Evolutionary conservation across 2,797 vertebrate species (phyloP), one percentile per base, ranked within the genome.

Genomic region (Naso thynnoides): DNA sequence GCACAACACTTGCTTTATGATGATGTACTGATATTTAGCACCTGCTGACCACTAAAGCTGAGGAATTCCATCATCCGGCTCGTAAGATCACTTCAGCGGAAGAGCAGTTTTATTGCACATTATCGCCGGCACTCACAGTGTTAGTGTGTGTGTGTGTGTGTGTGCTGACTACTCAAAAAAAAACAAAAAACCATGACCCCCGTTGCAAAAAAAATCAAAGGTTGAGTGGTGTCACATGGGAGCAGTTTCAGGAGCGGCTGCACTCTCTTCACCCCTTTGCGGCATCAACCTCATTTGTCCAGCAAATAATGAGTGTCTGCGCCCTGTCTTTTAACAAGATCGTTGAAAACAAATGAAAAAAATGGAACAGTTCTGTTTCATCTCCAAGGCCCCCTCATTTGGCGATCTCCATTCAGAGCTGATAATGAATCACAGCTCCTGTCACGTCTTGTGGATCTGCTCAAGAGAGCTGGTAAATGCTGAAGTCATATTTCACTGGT

Each of bases 1-100:
- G 54, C 75, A 53, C 61, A 67, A 19, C 49, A n/a, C 11, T 73
- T 23, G 49, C 36, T 56, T 38, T 72, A 63, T 70, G 27, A 75
- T 64, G 3, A 70, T 80, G 18, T 7, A 21, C 8, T 60, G 24
- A 65, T 68, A 68, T 56, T 74, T 45, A 69, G 54, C n/a, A 57
- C 26, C n/a, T 5, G 45, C 0, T 71, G 67, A 78, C 19, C 50
- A 39, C 61, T 49, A 38, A 55, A 44, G 16, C 48, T 62, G 55
- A 68, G 39, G 44, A 33, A 73, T 73, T n/a, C 57, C 70, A 71
- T 77, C 62, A 78, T 31, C 0, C 24, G 66, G 19, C 8, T 69
- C 57, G 29, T 18, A 19, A 8, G 29, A 56, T 67, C 44, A 21
- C 6, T 66, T 63, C 0, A 29, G 42, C 4, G 3, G 13, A 41